These are phyloP conservation scores for Hemithea aestivaria DNA, from an alignment of 2,888 invertebrate genomes.

Conservation along the genomic window DNA sequence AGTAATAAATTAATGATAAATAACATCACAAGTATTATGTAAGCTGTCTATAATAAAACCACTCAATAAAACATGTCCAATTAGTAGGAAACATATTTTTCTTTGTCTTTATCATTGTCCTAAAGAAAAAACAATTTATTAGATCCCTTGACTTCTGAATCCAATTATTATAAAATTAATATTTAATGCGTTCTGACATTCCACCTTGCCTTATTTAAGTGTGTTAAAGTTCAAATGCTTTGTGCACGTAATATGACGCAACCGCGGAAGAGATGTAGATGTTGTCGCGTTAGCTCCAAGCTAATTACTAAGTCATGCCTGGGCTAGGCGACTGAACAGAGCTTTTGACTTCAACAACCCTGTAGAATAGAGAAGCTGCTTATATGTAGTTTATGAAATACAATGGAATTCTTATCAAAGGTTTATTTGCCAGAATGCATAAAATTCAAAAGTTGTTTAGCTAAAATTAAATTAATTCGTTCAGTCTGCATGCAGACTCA, in stretches of 20 bases:
- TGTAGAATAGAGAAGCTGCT: conserved; percentile 1
- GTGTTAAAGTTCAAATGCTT: conserved; percentile 10
- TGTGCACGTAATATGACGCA: conserved; percentile 28
- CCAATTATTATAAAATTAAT: conserved; percentile 12
- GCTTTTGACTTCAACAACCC: not conserved
- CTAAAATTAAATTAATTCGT: too few species aligned
- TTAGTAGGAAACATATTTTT: not conserved
- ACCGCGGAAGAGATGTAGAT: conserved; percentile 34
- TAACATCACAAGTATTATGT: too few species aligned
- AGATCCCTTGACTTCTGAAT: too few species aligned
- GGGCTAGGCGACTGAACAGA: conserved; percentile 2
- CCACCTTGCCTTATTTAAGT: conserved; percentile 8
- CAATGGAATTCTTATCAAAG: too few species aligned
- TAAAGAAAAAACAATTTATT: not conserved
- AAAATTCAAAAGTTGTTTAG: too few species aligned
- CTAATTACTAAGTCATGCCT: conserved; percentile 21
- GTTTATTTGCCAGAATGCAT: too few species aligned
- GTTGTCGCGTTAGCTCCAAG: conserved; percentile 11
- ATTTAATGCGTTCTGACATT: conserved; percentile 20
- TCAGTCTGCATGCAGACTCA: too few species aligned
- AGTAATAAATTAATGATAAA: too few species aligned
- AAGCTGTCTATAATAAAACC: too few species aligned
- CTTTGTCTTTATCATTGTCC: conserved; percentile 8
- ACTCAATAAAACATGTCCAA: not conserved
- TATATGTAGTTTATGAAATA: too few species aligned